Evolutionary conservation across 2,113 vertebrate genomes (phyloP).

Genomic region (Agelaius phoeniceus): DNA sequence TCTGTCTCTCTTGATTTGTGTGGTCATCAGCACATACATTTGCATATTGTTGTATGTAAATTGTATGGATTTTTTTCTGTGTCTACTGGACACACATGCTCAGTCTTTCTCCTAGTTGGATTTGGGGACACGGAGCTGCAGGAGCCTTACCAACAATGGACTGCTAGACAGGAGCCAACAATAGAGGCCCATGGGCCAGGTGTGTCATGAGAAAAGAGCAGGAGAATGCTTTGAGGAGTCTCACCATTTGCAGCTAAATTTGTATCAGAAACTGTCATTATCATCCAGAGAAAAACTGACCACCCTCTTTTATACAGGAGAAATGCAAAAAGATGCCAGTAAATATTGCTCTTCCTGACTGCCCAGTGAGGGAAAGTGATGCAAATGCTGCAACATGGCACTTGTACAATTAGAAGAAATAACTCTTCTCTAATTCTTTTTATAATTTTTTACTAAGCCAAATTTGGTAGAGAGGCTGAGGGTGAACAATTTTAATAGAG

Average conservation of each 20-base stretch:
- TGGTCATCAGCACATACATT: background rate
- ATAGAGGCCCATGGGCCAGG: rapidly evolving
- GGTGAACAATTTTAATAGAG: background rate
- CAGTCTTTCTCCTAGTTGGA: background rate
- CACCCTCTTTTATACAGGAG: background rate
- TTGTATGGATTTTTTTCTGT: background rate
- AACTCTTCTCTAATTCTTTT: background rate
- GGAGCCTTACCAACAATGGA: background rate
- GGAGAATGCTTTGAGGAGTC: rapidly evolving
- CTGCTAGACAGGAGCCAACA: background rate
- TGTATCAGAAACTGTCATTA: background rate
- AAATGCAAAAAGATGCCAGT: background rate
- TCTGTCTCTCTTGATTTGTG: background rate
- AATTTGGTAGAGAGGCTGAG: background rate
- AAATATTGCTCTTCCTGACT: background rate
- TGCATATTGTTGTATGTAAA: background rate
- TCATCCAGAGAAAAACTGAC: background rate
- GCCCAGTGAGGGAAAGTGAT: background rate
- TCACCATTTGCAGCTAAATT: background rate
- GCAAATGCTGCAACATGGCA: background rate
- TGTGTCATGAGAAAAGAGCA: background rate
- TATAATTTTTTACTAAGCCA: background rate
- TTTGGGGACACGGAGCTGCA: background rate
- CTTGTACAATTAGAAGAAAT: background rate
- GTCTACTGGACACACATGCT: rapidly evolving